A percentile compares a stretch with the other conserved stretches of the same genome.
phyloP scores from a whole-genome alignment of 2,113 vertebrate species.

The Grus americana region DNA sequence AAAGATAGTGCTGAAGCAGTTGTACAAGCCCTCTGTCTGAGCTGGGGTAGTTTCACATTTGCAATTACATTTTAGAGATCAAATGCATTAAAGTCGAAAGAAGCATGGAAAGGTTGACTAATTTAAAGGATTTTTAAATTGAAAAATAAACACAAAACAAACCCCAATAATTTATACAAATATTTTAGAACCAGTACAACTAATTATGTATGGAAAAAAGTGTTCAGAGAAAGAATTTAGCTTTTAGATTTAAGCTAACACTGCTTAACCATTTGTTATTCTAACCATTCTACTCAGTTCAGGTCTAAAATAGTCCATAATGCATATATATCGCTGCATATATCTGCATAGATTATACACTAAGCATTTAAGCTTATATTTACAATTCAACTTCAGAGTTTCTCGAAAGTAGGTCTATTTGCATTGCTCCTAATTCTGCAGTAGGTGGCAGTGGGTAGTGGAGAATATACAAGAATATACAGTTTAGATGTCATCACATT shows the following conservation, averaged over 20 bases:
- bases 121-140: conserved; percentile 55
- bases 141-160: conserved; percentile 36
- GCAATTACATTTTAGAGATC: conserved; percentile 35
- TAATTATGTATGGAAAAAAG: conserved; percentile 17
- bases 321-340: conserved; percentile 42
- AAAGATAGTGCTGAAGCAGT: neutral
- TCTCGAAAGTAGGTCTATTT: conserved; percentile 67
- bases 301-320: conserved; percentile 62
- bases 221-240: conserved; percentile 26
- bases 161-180: conserved; percentile 19
- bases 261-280: conserved; percentile 54
- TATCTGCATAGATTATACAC: conserved; percentile 50
- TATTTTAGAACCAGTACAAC: neutral
- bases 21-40: neutral
- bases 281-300: conserved; percentile 8
- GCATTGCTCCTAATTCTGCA: conserved; percentile 66
- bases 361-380: conserved; percentile 59
- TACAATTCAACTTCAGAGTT: conserved; percentile 48
- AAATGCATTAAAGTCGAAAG: conserved; percentile 48
- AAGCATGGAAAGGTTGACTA: neutral
- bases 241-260: neutral
- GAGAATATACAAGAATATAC: conserved; percentile 46
- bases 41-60: neutral
- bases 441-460: conserved; percentile 76
- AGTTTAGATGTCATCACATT: neutral